Conservation (phyloP, 2,113 vertebrate genomes). For the Diphyllodes magnificus region DNA sequence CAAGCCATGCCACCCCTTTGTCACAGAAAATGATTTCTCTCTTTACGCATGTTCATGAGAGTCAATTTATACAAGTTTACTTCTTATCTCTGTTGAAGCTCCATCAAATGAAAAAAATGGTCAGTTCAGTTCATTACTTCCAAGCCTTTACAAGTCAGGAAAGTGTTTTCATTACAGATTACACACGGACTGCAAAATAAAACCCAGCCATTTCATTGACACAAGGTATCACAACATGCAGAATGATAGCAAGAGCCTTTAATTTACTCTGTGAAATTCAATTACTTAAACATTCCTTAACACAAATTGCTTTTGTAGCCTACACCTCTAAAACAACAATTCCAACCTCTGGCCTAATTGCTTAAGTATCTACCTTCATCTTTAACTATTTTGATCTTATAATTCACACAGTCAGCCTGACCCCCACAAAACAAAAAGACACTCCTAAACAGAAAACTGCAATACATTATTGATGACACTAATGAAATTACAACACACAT, state of each 20-base stretch:
- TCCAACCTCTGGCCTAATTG: constrained; percentile 47
- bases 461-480: constrained; percentile 61
- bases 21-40: constrained; percentile 25
- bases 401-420: constrained; percentile 43
- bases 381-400: constrained; percentile 55
- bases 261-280: constrained; percentile 25
- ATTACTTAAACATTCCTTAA: constrained; percentile 63
- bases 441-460: constrained; percentile 49
- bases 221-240: neutral
- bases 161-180: constrained; percentile 23
- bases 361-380: constrained; percentile 31
- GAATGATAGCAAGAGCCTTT: neutral
- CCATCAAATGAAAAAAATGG: neutral
- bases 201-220: neutral
- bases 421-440: constrained; percentile 24
- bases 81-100: constrained; percentile 21
- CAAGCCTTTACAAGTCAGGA: neutral
- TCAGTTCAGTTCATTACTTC: neutral
- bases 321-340: constrained; percentile 51
- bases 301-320: constrained; percentile 48
- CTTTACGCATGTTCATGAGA: neutral
- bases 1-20: neutral
- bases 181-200: neutral
- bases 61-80: neutral
- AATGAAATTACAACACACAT: constrained; percentile 72